Evolutionary conservation across 2,797 vertebrate genomes (phyloP), one percentile per base, ranked within the genome.

Genomic region (Lemur catta): DNA sequence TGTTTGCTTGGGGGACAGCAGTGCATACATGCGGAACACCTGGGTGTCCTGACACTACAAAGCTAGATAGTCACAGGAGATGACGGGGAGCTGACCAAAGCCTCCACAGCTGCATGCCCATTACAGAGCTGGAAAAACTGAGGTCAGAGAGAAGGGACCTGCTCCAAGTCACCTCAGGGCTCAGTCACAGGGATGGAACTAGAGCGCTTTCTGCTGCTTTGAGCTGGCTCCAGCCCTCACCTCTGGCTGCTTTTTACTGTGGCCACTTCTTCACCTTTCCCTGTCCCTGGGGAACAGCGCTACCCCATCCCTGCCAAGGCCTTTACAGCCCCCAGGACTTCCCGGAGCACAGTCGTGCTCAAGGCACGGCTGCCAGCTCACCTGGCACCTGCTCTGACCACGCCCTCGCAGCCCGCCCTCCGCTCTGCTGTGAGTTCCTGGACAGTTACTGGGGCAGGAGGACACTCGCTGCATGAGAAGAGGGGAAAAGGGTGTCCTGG

Each of bases 341-440:
- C 7, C 17, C 41, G 0, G n/a, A 63, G 28, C 67, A 13, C n/a
- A 26, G 41, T 2, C 4, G 8, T 48, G 22, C 35, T 24, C 10
- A 4, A 20, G 35, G 26, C 13, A 6, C 1, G 3, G 5, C 1
- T 0, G 0, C 30, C 35, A 10, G 17, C 20, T 80, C 75, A 2
- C 12, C 41, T 30, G 18, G 14, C 12, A 35, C 50, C 22, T 18
- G 43, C 30, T 59, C 28, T 18, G 26, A 33, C 20, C 10, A 12
- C 12, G 26, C 20, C 28, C 33, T 18, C 17, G 8, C 43, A 7
- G 46, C 28, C 26, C 41, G 26, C 55, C 13, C 6, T 33, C 38
- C 0, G 9, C 26, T 61, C 24, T 20, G 1, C 80, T 4, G 3
- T 17, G 59, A 69, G 35, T 82, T 43, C 81, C 17, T 1, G 67